These are phyloP conservation scores for Cecidostiba fungosa DNA, from an alignment of 2,888 invertebrate genomes.

Conservation along the genomic window DNA sequence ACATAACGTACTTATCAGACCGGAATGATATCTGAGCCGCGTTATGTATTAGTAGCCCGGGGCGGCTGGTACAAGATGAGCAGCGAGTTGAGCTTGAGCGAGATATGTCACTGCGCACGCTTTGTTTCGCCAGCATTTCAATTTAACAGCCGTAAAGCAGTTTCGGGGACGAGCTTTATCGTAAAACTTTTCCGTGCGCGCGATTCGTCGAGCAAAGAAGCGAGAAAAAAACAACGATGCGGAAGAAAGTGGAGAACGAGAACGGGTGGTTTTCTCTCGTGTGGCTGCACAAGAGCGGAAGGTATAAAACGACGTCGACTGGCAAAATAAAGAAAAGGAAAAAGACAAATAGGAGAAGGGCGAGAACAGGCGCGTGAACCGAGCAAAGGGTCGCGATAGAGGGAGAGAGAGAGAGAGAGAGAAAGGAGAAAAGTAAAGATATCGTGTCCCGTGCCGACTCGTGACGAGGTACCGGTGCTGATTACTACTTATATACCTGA, in stretches of 20 bases:
- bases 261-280: background rate
- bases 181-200: constrained; percentile 67
- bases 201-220: constrained; percentile 37
- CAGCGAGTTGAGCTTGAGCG: background rate
- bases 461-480: constrained; percentile 63
- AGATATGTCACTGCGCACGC: constrained; percentile 56
- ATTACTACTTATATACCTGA: constrained; percentile 60
- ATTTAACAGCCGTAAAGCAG: constrained; percentile 70
- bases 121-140: constrained; percentile 71
- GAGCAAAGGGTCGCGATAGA: background rate
- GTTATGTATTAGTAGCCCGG: background rate
- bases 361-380: background rate
- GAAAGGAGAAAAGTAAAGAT: constrained; percentile 40
- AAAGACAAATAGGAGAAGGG: constrained; percentile 60
- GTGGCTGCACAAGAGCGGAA: background rate
- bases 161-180: constrained; percentile 69
- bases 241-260: constrained; percentile 13
- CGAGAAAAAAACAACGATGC: background rate
- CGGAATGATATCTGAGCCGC: background rate
- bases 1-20: background rate
- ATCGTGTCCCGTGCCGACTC: constrained; percentile 60
- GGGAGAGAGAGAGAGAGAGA: too few relatives aligned
- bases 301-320: constrained; percentile 2
- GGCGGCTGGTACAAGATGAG: constrained; percentile 50
- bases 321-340: constrained; percentile 34